Evolutionary conservation across 2,113 vertebrate genomes (phyloP).

Genomic region (Cyanoramphus novaezelandiae): DNA sequence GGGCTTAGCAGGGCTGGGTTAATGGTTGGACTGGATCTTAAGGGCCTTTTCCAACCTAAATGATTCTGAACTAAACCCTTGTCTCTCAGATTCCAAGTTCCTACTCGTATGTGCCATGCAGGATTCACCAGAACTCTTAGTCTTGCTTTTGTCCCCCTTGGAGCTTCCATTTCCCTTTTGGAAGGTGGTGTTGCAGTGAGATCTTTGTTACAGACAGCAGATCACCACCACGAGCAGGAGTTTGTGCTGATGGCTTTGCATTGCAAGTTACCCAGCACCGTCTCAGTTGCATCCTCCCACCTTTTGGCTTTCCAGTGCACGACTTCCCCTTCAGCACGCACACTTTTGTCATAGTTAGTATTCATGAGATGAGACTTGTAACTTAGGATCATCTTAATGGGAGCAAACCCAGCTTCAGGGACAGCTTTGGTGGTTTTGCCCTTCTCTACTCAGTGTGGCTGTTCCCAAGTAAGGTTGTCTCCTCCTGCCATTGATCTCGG

Average conservation of each 20-base stretch:
- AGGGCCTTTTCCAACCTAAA: neutral
- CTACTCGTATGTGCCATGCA: neutral
- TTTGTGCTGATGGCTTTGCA: neutral
- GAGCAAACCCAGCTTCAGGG: neutral
- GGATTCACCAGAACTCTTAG: neutral
- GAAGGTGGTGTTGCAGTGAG: neutral
- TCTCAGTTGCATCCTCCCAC: neutral
- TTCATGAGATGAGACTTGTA: neutral
- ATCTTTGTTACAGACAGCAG: neutral
- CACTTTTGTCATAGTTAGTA: neutral
- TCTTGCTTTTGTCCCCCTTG: neutral
- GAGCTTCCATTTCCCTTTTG: neutral
- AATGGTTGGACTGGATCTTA: neutral
- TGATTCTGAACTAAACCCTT: neutral
- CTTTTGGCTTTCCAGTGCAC: neutral
- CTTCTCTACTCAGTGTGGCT: accelerated
- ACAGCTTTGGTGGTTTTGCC: accelerated
- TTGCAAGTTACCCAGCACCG: neutral
- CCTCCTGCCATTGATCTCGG: neutral
- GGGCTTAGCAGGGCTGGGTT: neutral
- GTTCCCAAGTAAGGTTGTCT: neutral
- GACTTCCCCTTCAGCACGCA: neutral
- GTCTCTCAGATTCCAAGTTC: neutral
- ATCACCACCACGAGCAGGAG: neutral
- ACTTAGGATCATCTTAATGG: neutral